phyloP scores from a whole-genome alignment of 2,797 vertebrate genomes.

The Falco rusticolus region DNA sequence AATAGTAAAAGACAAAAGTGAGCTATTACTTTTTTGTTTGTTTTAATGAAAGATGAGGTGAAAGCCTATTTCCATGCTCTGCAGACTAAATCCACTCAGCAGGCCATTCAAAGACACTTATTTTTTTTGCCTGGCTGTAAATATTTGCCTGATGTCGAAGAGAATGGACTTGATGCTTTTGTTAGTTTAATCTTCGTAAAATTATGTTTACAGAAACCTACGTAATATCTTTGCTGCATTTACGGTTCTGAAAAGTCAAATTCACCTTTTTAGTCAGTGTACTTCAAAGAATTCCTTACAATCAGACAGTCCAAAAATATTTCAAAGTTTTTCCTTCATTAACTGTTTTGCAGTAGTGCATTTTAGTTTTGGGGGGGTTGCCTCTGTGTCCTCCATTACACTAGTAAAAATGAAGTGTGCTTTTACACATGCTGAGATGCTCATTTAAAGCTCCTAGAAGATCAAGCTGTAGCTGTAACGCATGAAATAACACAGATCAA shows the following conservation, averaged over 20 bases:
- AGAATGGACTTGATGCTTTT: background rate
- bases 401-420: background rate
- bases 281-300: background rate
- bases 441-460: constrained; percentile 5
- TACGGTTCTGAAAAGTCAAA: background rate
- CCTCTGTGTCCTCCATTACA: background rate
- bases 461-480: background rate
- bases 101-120: background rate
- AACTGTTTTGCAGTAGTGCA: background rate
- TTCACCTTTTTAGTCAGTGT: background rate
- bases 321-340: background rate
- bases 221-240: background rate
- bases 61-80: background rate
- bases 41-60: background rate
- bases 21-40: background rate
- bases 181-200: background rate
- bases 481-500: constrained; percentile 6
- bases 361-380: background rate
- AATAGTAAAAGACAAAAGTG: background rate
- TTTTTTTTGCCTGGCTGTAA: background rate
- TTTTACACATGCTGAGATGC: background rate
- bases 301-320: background rate
- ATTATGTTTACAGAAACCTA: background rate
- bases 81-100: background rate
- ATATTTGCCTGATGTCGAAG: background rate